Evolutionary conservation across 2,113 vertebrate species (phyloP), one percentile per base, ranked within the genome.

Genomic region (Poeciliopsis retropinna): DNA sequence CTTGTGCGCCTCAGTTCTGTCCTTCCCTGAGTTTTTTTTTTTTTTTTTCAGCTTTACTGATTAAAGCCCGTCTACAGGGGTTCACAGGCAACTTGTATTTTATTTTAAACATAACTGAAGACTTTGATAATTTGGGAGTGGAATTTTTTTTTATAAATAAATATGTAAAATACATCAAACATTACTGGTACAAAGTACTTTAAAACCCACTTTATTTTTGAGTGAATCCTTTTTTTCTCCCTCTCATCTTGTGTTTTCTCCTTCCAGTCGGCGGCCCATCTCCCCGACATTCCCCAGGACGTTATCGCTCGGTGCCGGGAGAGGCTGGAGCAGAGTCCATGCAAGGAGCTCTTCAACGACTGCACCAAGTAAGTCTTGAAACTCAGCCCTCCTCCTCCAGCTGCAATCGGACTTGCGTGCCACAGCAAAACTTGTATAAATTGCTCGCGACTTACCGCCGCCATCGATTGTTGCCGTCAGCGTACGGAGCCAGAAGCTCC

Each of bases 291-390:
- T 89, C 94, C 96, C 85, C 90, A 92, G 76, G 92, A 91, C 67
- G 88, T 94, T 39, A 92, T 96, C 29, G 89, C 72, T 32, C 92
- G 92, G 71, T 97, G 97, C 88, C 92, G 92, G 85, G 89, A 94
- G 87, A 94, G 82, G 78, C 92, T 97, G 89, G 93, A 95, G 80
- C 92, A 95, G 88, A 94, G 82, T 76, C 95, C 95, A 37, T 95
- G 93, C 88, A 97, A 95, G 84, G 96, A 96, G 60, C 90, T 95
- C 86, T 98, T 98, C 78, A 91, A 95, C 78, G 96, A 96, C 67
- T 97, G 96, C 85, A 90, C 92, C 61, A 95, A 95, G 97, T 98
- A 88, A 88, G 95, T 81, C 72, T 68, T 41, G 12, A 4, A 64
- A 34, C 44, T 27, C 3, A 15, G 66, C 22, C 37, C 17, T 39